phyloP scores from a whole-genome alignment of 2,888 invertebrate species.

The Fissipunctia ypsillon region DNA sequence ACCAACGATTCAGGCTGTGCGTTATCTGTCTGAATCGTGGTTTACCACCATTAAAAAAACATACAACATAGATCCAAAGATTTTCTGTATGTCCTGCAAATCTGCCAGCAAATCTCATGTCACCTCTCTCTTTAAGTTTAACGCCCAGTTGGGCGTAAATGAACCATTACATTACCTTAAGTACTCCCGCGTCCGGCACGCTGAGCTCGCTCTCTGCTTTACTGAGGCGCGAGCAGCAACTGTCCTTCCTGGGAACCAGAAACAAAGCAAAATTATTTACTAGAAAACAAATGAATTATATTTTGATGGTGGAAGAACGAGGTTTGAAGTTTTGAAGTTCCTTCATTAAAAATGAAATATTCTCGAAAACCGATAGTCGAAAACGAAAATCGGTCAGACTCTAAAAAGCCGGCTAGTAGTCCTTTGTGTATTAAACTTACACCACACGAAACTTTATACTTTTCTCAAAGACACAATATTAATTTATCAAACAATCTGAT shows the following conservation, averaged over 20 bases:
- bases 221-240: constrained; percentile 66
- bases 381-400: neutral
- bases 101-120: too few species aligned
- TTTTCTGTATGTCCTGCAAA: too few species aligned
- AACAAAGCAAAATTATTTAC: neutral
- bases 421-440: too few species aligned
- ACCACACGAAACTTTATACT: too few species aligned
- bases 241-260: constrained; percentile 31
- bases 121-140: too few species aligned
- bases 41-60: too few species aligned
- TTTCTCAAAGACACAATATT: neutral
- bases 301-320: neutral
- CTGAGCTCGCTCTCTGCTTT: constrained; percentile 67
- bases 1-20: too few species aligned
- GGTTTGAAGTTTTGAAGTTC: neutral
- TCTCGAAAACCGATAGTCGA: too few species aligned
- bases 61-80: too few species aligned
- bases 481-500: too few species aligned
- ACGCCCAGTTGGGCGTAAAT: neutral
- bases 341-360: neutral
- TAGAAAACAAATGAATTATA: neutral
- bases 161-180: constrained; percentile 34
- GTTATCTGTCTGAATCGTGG: too few species aligned
- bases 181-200: constrained; percentile 62
- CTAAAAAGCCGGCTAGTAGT: neutral